phyloP scores from a whole-genome alignment of 2,888 invertebrate species.

The Perdita meconis region DNA sequence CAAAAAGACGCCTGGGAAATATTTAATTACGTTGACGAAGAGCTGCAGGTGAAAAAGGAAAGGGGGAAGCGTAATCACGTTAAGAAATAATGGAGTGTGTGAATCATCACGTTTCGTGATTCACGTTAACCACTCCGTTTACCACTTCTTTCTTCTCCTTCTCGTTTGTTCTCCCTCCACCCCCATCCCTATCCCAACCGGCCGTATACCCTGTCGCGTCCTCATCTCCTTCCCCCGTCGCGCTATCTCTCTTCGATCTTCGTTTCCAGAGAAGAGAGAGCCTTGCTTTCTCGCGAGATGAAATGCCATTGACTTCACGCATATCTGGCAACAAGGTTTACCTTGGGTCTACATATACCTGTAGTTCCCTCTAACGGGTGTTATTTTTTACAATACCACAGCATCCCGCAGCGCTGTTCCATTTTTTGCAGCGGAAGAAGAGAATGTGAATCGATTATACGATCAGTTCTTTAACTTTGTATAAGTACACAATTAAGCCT shows the following conservation, averaged over 20 bases:
- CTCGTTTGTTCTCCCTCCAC: slow-evolving; percentile 19
- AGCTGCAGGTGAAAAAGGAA: neutral
- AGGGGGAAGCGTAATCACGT: slow-evolving; percentile 11
- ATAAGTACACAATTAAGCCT: no score
- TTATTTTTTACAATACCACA: no score
- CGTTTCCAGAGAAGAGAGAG: slow-evolving; percentile 26
- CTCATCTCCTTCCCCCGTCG: slow-evolving; percentile 9
- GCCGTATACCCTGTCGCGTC: slow-evolving; percentile 11
- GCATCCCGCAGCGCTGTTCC: slow-evolving; percentile 34
- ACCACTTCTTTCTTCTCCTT: slow-evolving; percentile 22
- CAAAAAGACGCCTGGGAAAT: neutral
- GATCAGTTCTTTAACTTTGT: no score
- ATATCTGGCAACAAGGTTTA: slow-evolving; percentile 79
- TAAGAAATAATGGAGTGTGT: slow-evolving; percentile 29
- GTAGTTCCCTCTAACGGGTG: no score
- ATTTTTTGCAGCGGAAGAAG: no score
- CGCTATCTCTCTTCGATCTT: slow-evolving; percentile 65
- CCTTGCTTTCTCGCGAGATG: slow-evolving; percentile 67
- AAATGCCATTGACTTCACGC: slow-evolving; percentile 80
- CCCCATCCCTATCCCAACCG: slow-evolving; percentile 37
- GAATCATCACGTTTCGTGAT: slow-evolving; percentile 40
- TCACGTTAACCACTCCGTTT: slow-evolving; percentile 21
- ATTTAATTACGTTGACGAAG: neutral
- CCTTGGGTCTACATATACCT: slow-evolving; percentile 49
- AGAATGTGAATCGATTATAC: no score